Conservation (phyloP, 2,797 vertebrate genomes). For the Luscinia megarhynchos region DNA sequence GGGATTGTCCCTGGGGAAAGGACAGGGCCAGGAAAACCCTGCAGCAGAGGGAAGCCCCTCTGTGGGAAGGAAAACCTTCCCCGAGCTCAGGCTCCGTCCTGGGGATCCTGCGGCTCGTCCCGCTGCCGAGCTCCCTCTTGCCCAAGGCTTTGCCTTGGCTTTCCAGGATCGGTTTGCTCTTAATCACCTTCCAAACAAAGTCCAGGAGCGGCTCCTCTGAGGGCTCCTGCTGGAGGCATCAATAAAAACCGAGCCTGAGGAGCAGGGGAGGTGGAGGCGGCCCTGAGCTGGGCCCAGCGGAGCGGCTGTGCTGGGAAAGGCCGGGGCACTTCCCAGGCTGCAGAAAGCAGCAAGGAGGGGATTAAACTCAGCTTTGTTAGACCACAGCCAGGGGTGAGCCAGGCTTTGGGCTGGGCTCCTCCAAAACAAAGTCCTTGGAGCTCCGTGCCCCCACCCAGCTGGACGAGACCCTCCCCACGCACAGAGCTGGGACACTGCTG, state of each 20-base stretch:
- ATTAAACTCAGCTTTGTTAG: no score
- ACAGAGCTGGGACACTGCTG: no score
- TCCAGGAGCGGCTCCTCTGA: neutral
- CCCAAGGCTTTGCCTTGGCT: neutral
- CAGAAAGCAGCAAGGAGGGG: no score
- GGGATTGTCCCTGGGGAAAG: neutral
- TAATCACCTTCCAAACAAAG: slow-evolving; percentile 33
- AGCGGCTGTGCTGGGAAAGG: neutral
- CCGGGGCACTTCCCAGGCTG: neutral
- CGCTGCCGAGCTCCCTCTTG: slow-evolving; percentile 1
- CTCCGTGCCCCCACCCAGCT: no score
- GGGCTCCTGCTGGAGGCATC: neutral
- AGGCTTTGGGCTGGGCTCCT: no score
- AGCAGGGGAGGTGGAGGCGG: neutral
- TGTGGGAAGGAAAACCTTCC: neutral
- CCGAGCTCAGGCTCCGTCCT: neutral
- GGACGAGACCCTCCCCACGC: no score
- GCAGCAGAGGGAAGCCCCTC: no score
- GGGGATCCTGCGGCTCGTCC: neutral
- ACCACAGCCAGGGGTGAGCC: no score
- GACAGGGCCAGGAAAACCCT: neutral
- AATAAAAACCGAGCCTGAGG: neutral
- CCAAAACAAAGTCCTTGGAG: no score
- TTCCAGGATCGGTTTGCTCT: slow-evolving; percentile 23
- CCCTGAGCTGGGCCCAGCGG: neutral